Base-by-base conservation (phyloP, 2,888 invertebrate genomes). In the Eupithecia insigniata region DNA sequence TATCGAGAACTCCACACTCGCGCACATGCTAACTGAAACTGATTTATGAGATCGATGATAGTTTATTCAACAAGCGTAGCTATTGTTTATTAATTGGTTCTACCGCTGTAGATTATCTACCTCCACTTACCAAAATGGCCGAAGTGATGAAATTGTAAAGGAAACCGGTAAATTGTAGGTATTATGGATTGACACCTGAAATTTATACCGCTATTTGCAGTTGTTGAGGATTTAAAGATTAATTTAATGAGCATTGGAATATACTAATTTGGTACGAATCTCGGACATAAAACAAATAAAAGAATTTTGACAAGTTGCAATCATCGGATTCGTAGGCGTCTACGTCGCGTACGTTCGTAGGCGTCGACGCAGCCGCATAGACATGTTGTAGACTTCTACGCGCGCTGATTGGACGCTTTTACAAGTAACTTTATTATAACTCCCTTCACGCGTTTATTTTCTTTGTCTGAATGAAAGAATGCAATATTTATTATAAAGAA, bases 11-110 rank as follows among this genome's bases (percentile, higher is more conserved):
- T 86, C 85, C 89, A 87, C 90, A 89, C 87, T 84, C 86, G 79
- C 80, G 74, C 88, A 87, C 87, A 87, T 88, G 89, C 85, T 85
- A 88, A 89, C 90, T 90, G 89, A 90, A 91, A 87, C 90, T 90
- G 90, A 92, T 92, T 91, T 91, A 92, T 87, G 87, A 84, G 85
- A 80, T 81, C 84, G 83, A 83, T 86, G 89, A 89, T 85, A 85
- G 88, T 87, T 89, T 86, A 87, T 89, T 86, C 84, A 86, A 81
- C 83, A 81, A 82, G 79, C 81, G 79, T 79, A 82, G 82, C 84
- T 84, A 82, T 81, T 79, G 84, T 85, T 86, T 85, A 87, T 85
- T 88, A 85, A 88, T 87, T 86, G 85, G 79, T 85, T 85, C 83
- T 85, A 69, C 79, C 83, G 80, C 76, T 78, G 69, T 77, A 79